Conservation (phyloP, 2,797 vertebrate species). For the Tadarida brasiliensis region DNA sequence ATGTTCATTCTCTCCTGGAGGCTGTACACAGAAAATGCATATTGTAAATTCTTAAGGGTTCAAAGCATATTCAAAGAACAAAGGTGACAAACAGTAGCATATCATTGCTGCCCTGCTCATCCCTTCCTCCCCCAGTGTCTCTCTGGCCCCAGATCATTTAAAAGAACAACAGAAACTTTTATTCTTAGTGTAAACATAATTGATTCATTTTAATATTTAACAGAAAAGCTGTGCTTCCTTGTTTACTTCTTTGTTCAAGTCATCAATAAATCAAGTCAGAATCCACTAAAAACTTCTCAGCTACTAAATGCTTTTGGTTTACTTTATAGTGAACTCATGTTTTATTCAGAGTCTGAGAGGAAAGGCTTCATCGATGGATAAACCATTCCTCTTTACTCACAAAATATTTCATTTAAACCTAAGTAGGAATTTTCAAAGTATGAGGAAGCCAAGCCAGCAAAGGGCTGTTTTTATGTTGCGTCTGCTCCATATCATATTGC, state of each 20-base stretch:
- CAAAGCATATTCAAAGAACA: constrained; percentile 47
- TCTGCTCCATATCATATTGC: neutral
- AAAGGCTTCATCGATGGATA: neutral
- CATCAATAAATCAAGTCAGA: constrained; percentile 66
- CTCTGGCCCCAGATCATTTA: neutral
- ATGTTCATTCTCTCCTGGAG: constrained; percentile 20
- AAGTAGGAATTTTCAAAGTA: constrained; percentile 32
- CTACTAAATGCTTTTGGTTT: constrained; percentile 41
- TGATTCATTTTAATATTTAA: neutral
- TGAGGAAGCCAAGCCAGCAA: neutral
- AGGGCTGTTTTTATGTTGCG: neutral
- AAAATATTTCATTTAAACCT: constrained; percentile 42
- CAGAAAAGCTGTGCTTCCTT: constrained; percentile 30
- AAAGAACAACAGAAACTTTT: constrained; percentile 53
- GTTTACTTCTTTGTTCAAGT: neutral
- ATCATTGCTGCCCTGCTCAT: neutral
- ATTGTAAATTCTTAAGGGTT: constrained; percentile 49
- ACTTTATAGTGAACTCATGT: constrained; percentile 18
- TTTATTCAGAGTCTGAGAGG: constrained; percentile 51
- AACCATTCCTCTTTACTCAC: neutral
- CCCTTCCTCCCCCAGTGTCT: neutral
- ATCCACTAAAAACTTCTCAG: constrained; percentile 43
- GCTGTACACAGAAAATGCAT: neutral
- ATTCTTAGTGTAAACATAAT: constrained; percentile 57
- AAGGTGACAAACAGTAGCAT: neutral